Conservation (phyloP, 64 coral and sea anemone genomes). For the Actinia tenebrosa region DNA sequence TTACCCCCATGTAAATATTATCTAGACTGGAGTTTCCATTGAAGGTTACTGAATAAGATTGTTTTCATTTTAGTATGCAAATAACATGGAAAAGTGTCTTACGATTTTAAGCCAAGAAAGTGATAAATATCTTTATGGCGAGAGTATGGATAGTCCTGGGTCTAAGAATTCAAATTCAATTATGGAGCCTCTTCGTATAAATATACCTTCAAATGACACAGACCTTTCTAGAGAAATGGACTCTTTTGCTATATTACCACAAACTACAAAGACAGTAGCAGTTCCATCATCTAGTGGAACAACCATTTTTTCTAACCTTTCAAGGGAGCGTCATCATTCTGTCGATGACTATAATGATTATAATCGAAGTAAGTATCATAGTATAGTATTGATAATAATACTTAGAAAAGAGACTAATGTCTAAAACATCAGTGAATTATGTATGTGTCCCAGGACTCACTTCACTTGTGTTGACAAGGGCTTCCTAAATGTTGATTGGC, state of each 20-base stretch:
- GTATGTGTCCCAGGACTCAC: too few relatives aligned
- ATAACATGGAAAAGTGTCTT: slow-evolving; percentile 22
- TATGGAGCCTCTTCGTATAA: neutral
- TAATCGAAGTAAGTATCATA: slow-evolving; percentile 15
- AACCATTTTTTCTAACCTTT: neutral
- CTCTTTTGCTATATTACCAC: neutral
- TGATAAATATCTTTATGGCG: slow-evolving; percentile 21
- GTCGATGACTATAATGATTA: slow-evolving; percentile 11
- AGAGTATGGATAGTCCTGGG: neutral
- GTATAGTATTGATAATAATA: neutral
- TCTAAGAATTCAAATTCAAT: neutral
- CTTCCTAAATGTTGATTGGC: too few relatives aligned
- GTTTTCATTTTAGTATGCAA: neutral
- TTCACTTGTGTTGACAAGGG: too few relatives aligned
- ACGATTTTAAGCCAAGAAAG: slow-evolving; percentile 26
- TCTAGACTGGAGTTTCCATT: too few relatives aligned
- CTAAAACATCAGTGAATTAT: too few relatives aligned
- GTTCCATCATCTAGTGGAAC: slow-evolving; percentile 3
- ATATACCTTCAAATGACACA: neutral
- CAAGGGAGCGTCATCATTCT: neutral
- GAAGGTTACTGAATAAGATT: neutral
- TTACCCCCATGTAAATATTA: too few relatives aligned
- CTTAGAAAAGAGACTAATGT: neutral
- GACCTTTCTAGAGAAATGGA: neutral
- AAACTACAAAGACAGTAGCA: neutral